Evolutionary conservation across 2,113 vertebrate genomes (phyloP), one percentile per base, ranked within the genome.

Genomic region (Corvus moneduloides): DNA sequence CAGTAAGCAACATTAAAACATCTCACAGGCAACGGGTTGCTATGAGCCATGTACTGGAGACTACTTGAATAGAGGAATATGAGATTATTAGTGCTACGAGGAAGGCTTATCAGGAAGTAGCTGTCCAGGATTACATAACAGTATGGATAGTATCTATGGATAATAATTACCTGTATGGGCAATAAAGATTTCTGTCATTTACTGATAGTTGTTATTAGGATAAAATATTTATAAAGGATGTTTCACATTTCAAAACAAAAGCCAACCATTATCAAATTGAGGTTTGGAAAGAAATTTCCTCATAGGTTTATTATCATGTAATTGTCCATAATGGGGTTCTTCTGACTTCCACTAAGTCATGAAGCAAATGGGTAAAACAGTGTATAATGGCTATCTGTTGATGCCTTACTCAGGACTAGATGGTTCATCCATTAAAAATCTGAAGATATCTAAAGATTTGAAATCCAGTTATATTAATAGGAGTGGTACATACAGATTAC

Each of bases 201-300:
- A 91, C 79, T 71, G 75, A 88, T 54, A 61, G 66, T 64, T 85
- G 66, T 72, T 80, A 80, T 35, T 74, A 93, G 30, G 26, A 90
- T 95, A 90, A 96, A 96, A 86, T 90, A 93, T 95, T 93, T 94
- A 96, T 87, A 84, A 85, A 74, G 24, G 48, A 23, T 81, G 37
- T 59, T 93, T 79, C 16, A 4, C 44, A 35, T 87, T 91, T 93
- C 59, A 83, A 55, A 94, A 90, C 72, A 95, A 91, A 90, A 71
- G 30, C 48, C 44, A 90, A 72, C 43, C 85, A 72, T 80, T 78
- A 88, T 17, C 32, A 82, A 94, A 48, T 41, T 77, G 54, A 74
- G 59, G 66, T 73, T 23, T 94, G 64, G 52, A 69, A 77, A 93
- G 51, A 93, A 92, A 92, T 73, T 84, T 92, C 80, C 75, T 63